Evolutionary conservation across 1,140 invertebrate species (phyloP).

Genomic region (Scaptomyza montana): DNA sequence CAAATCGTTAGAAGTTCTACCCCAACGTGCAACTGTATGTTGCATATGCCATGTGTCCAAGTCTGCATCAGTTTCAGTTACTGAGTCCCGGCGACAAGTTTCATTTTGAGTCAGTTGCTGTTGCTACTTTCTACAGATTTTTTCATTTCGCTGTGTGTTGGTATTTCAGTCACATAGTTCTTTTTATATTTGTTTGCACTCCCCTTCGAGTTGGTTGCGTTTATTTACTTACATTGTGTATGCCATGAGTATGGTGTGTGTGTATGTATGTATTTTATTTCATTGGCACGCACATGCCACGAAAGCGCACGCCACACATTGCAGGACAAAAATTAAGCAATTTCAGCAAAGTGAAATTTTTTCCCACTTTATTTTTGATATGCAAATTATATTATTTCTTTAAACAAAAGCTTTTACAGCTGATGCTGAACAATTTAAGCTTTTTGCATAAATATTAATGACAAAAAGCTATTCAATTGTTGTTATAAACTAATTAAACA

Average conservation of each 20-base stretch:
- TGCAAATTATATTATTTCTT: constrained; percentile 17
- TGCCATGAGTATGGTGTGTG: constrained; percentile 26
- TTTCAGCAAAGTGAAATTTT: constrained; percentile 18
- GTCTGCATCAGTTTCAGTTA: constrained; percentile 17
- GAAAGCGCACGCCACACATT: neutral
- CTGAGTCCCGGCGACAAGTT: neutral
- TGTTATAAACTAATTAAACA: constrained; percentile 7
- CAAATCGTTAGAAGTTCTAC: neutral
- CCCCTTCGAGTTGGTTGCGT: constrained; percentile 23
- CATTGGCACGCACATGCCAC: constrained; percentile 18
- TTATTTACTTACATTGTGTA: constrained; percentile 66
- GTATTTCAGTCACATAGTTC: constrained; percentile 44
- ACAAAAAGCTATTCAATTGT: constrained; percentile 22
- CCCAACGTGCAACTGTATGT: constrained; percentile 11
- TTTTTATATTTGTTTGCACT: constrained; percentile 19
- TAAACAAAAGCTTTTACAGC: neutral
- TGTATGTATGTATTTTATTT: constrained; percentile 59
- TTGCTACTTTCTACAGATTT: neutral
- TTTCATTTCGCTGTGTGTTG: constrained; percentile 56
- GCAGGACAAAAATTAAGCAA: constrained; percentile 39
- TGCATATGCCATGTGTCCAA: constrained; percentile 44
- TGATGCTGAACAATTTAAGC: constrained; percentile 3
- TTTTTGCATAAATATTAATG: constrained; percentile 26
- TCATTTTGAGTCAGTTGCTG: constrained; percentile 8
- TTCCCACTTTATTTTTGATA: neutral